Evolutionary conservation across 2,797 vertebrate species (phyloP), one percentile per base, ranked within the genome.

Genomic region (Pipistrellus kuhlii): DNA sequence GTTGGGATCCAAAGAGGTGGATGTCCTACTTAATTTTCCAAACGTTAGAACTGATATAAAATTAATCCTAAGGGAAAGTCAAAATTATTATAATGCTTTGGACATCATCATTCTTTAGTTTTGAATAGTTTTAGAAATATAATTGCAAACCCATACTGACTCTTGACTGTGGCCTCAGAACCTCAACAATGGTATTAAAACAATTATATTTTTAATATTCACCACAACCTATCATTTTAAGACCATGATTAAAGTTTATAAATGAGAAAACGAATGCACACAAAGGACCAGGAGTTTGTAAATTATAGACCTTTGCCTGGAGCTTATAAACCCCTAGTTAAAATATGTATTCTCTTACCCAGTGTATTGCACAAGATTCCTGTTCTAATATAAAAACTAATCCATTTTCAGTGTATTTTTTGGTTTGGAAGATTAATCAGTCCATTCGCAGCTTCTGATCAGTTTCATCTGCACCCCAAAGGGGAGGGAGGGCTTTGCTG

Each of bases 341-440:
- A 96, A 88, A 78, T 90, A 72, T 71, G 55, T 85, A 78, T 83
- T 93, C 41, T 88, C 35, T 80, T 92, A 86, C 55, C 27, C 48
- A 64, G 59, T 57, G 35, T 64, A 27, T 73, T 90, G 68, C 35
- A 62, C 14, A 73, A 55, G 83, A 96, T 88, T 59, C 73, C 27
- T 88, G n/a, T 21, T 30, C 41, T 32, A 68, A 77, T 41, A 38
- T 44, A 91, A 73, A 84, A 80, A 17, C 44, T 72, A 87, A 92
- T 88, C 64, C 71, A 90, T 90, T 84, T 92, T 64, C 55, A 62
- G 77, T 3, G 8, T 89, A 53, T 78, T 53, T 51, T 83, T 95
- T n/a, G 13, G 66, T 73, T 96, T 95, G 21, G 64, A 73, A 86
- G 82, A 88, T 94, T 90, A 94, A 93, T 94, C 82, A 88, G 59